Base-by-base conservation (phyloP, 2,888 invertebrate species). In the Tipula vernalis region DNA sequence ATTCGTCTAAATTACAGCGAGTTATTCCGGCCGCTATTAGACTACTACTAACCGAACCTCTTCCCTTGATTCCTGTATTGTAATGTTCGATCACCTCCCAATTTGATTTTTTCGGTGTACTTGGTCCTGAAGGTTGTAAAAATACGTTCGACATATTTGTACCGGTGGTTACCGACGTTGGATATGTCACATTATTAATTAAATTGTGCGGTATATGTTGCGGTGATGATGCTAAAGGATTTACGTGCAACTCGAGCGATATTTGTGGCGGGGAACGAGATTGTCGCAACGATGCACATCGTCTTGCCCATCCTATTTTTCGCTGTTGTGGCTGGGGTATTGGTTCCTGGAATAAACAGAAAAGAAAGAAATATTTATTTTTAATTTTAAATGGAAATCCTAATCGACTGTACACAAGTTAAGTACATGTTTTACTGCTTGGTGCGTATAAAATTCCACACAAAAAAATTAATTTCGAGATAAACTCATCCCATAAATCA, bases 11-110 rank as follows among this genome's bases (percentile, higher is more conserved):
- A 87, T 91, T 91, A 88, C 91, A 91, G n/a, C 91, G 90, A 83
- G 92, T 91, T 87, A 91, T 90, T 87, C 92, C 92, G 44, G 91
- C 92, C 91, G 94, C 94, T 89, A 94, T 93, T 89, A 94, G 92
- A 90, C 94, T 94, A 88, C 94, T 94, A 88, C 93, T 93, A 87
- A 93, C 93, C 90, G 94, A 93, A 88, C 92, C 93, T 89, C 93
- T 93, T 88, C 93, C 93, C 89, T 92, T 94, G 41, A 94, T 93
- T 88, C 92, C 93, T 86, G 93, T 93, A 87, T 94, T 95, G 92
- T 96, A 97, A 92, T 97, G 97, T 91, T 97, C 96, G 89, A 97
- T 97, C 89, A 97, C 97, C 91, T 97, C 96, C 97, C 97, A 97
- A 92, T 97, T 97, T 89, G 96, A 96, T 91, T 96, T 96, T 91